Base-by-base conservation (phyloP, 2,888 invertebrate genomes). In the Odontothrips loti region DNA sequence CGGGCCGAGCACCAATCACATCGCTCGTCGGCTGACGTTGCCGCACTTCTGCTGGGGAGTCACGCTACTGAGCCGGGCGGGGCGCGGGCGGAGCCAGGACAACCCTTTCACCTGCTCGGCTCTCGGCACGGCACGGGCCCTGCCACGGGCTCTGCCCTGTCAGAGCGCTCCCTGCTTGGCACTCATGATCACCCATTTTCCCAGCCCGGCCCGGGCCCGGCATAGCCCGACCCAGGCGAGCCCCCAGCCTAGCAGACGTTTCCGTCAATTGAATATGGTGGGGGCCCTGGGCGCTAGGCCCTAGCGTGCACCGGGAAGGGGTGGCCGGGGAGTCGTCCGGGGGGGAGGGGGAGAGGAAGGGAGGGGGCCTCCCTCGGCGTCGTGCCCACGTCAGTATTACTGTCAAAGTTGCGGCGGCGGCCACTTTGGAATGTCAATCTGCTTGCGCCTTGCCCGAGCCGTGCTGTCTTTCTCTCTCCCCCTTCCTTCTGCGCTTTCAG, bases 371-470 rank as follows among this genome's bases (percentile, higher is more conserved):
- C 12, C 15, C 51, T 20, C 51, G 58, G 58, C 20, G 58, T 58
- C 58, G 58, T 58, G 58, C 58, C 20, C 68, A 75, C 68, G 68
- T 75, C 68, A 75, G 68, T 75, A 75, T 75, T 75, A 75, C 68
- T 75, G 68, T 75, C 68, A 75, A 75, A 75, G 68, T 75, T 75
- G 68, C 68, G 23, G 68, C 68, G 68, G 23, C 68, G 68, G 68
- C 68, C 68, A 75, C 68, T 75, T 75, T 75, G 68, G 68, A 75
- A 75, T 75, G 68, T 75, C 68, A 75, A 75, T 75, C 68, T 75
- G 68, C 23, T 8, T 9, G 23, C 23, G 9, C 68, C 23, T n/a
- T 12, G 20, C 17, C 8, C 17, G 15, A 15, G 6, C 17, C 58
- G 8, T n/a, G 11, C 58, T 17, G 15, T 17, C 58, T 17, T 1